Percentiles rank a stretch among this genome's conserved stretches.
Conservation (phyloP, 2,888 invertebrate species). For the Petrolisthes manimaculis region DNA sequence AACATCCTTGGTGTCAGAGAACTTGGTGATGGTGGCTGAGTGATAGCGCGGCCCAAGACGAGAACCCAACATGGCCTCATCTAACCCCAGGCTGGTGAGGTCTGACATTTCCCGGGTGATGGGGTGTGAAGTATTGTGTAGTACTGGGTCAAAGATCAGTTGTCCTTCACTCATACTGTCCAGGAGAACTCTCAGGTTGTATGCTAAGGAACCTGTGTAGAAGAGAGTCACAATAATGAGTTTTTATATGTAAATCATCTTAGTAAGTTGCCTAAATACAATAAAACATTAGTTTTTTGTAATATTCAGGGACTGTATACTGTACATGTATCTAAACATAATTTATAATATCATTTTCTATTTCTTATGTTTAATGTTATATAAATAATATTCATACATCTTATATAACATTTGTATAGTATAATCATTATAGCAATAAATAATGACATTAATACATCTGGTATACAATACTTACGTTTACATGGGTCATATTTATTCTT, state of each 20-base stretch:
- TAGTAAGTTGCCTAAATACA: background rate
- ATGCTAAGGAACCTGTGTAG: slow-evolving; percentile 58
- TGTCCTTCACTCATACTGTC: slow-evolving; percentile 60
- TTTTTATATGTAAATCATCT: background rate
- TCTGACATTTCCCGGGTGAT: slow-evolving; percentile 57
- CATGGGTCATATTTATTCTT: slow-evolving; percentile 66
- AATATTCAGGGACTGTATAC: too few relatives aligned
- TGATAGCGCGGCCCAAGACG: slow-evolving; percentile 51
- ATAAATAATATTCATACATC: too few relatives aligned
- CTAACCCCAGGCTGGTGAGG: slow-evolving; percentile 56
- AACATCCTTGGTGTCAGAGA: slow-evolving; percentile 47
- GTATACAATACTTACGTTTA: slow-evolving; percentile 66
- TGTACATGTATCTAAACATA: too few relatives aligned
- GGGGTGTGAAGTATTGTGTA: slow-evolving; percentile 59
- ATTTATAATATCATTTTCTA: too few relatives aligned
- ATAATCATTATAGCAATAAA: too few relatives aligned
- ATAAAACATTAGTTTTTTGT: background rate
- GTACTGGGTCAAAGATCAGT: slow-evolving; percentile 49
- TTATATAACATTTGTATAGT: too few relatives aligned
- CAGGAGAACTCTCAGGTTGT: slow-evolving; percentile 56
- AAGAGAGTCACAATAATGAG: background rate
- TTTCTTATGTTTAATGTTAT: too few relatives aligned
- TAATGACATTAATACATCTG: too few relatives aligned
- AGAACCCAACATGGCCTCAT: slow-evolving; percentile 49
- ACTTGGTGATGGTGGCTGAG: slow-evolving; percentile 53